Evolutionary conservation across 2,797 vertebrate genomes (phyloP), one percentile per base, ranked within the genome.

Genomic region (Crypturellus tataupa): DNA sequence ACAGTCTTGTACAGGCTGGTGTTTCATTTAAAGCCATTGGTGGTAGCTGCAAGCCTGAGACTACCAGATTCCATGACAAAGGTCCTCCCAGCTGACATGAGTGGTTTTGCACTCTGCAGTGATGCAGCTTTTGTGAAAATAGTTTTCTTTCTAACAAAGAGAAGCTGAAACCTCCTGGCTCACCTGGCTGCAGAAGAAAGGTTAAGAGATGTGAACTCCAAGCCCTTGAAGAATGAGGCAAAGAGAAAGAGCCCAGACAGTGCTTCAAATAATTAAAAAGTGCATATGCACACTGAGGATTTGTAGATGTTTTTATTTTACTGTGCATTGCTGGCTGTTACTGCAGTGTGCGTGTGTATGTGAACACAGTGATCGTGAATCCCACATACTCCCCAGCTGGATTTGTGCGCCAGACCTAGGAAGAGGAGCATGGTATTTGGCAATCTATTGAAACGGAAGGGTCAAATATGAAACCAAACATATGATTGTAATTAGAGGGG

Each of bases 391-490:
- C 75, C 19, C 18, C 63, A 85, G 68, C 21, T 79, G 80, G 79
- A 77, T 80, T 96, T 89, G 78, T 87, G 19, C 42, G 33, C 44
- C 63, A 89, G 71, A 58, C 68, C 44, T 53, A 75, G 46, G 68
- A 78, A 87, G 24, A 87, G 63, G 24, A 68, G 17, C 85, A 51
- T 75, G 84, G 94, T 93, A 53, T 59, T 93, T 93, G 80, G 64
- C 58, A 37, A 39, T 87, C 87, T 78, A 39, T 82, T 90, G 90
- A 96, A 96, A 75, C 4, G 14, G 81, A 93, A 89, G 92, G 90
- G 79, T 91, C 97, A 95, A 97, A 96, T 94, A 95, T 80, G 79
- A 97, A 84, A 90, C 67, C 71, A 60, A 96, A 92, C 95, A 96
- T 92, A 89, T 73, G 95, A 94, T 93, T 97, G 93, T 69, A 93